phyloP scores from a whole-genome alignment of 2,113 vertebrate species.

The Cyprinodon variegatus region DNA sequence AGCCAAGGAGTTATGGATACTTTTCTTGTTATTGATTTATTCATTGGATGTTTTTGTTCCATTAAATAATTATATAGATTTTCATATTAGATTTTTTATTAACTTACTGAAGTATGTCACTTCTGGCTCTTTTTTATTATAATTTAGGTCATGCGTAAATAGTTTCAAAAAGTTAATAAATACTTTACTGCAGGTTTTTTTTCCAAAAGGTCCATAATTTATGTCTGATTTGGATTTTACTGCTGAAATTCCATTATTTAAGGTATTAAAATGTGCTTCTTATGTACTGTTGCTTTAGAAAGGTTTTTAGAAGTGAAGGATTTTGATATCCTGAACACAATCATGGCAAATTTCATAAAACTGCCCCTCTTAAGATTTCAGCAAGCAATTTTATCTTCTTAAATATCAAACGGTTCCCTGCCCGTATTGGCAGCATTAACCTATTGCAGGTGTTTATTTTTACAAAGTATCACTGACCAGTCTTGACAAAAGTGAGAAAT shows the following conservation, averaged over 20 bases:
- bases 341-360: background rate
- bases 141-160: too few relatives aligned
- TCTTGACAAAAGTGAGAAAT: constrained; percentile 9
- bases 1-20: too few relatives aligned
- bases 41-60: too few relatives aligned
- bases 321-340: background rate
- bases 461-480: background rate
- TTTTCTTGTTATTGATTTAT: too few relatives aligned
- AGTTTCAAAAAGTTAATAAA: background rate
- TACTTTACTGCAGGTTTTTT: background rate
- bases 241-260: background rate
- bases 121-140: too few relatives aligned
- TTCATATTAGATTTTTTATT: too few relatives aligned
- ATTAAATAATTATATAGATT: too few relatives aligned
- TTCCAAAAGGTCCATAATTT: background rate
- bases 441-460: background rate
- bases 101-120: too few relatives aligned
- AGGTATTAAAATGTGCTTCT: background rate
- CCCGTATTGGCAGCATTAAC: background rate
- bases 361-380: background rate
- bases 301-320: background rate
- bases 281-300: background rate
- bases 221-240: background rate
- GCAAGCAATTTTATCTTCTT: background rate
- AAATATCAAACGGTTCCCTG: background rate